phyloP scores from a whole-genome alignment of 2,113 vertebrate genomes.

The Oriolus oriolus region DNA sequence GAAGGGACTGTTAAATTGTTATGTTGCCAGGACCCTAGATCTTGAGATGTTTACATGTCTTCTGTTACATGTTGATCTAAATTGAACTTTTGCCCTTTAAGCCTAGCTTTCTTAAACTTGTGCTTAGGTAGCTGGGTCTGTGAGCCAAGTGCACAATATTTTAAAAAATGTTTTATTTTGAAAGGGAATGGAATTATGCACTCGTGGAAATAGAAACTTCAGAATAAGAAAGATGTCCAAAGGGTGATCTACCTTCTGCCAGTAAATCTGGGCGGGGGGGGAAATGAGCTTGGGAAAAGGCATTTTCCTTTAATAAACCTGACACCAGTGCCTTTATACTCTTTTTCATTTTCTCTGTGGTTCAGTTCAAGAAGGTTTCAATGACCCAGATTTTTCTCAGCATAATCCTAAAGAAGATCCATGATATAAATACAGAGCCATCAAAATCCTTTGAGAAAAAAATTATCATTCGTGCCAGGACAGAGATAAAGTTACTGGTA shows the following conservation, averaged over 20 bases:
- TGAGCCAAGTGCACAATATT: background rate
- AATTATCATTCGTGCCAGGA: background rate
- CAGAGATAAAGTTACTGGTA: background rate
- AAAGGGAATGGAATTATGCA: background rate
- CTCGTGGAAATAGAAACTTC: background rate
- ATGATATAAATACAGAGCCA: background rate
- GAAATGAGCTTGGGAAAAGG: background rate
- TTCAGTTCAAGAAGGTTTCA: slow-evolving; percentile 18
- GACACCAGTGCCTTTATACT: background rate
- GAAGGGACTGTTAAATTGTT: background rate
- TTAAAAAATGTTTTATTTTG: background rate
- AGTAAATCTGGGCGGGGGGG: background rate
- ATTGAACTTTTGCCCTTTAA: background rate
- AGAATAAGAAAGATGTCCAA: background rate
- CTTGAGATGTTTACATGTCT: background rate
- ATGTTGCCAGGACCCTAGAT: background rate
- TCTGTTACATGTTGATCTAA: background rate
- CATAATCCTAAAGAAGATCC: slow-evolving; percentile 5
- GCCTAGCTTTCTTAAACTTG: background rate
- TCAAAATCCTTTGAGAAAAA: slow-evolving; percentile 20
- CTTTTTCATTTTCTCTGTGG: background rate
- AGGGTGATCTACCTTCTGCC: slow-evolving; percentile 2
- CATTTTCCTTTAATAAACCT: background rate
- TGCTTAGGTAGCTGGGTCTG: background rate
- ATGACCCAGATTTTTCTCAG: slow-evolving; percentile 40